Evolutionary conservation across 2,797 vertebrate species (phyloP).

Genomic region (Nasua narica): DNA sequence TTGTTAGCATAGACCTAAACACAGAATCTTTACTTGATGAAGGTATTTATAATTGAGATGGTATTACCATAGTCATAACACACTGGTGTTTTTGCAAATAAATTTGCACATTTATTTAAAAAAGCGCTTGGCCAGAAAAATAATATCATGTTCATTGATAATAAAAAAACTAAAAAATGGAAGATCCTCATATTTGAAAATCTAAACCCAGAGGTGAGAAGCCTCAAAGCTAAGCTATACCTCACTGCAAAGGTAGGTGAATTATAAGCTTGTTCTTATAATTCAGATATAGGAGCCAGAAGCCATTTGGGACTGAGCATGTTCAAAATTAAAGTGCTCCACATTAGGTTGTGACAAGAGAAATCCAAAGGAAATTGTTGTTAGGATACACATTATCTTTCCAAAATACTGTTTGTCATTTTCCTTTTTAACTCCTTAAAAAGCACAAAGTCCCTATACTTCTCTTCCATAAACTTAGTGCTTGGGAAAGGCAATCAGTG

Average conservation of each 20-base stretch:
- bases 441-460: not conserved
- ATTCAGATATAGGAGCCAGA: not conserved
- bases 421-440: not conserved
- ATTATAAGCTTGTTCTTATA: not conserved
- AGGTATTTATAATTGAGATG: not conserved
- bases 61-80: not conserved
- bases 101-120: not conserved
- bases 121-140: slow-evolving; percentile 5
- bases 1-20: not conserved
- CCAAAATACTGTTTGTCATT: not conserved
- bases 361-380: not conserved
- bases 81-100: not conserved
- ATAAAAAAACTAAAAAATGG: not conserved
- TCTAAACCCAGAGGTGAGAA: not conserved
- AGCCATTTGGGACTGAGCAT: not conserved
- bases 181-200: not conserved
- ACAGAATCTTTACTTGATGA: not conserved
- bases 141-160: not conserved
- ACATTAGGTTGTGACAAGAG: not conserved
- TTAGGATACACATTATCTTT: not conserved
- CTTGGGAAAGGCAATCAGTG: not conserved
- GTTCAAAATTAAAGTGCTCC: not conserved
- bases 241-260: not conserved
- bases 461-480: not conserved
- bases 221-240: not conserved